A percentile compares a stretch with the other conserved stretches of the same genome.
Conservation (phyloP, 1,140 invertebrate species). For the Drosophila varians region DNA sequence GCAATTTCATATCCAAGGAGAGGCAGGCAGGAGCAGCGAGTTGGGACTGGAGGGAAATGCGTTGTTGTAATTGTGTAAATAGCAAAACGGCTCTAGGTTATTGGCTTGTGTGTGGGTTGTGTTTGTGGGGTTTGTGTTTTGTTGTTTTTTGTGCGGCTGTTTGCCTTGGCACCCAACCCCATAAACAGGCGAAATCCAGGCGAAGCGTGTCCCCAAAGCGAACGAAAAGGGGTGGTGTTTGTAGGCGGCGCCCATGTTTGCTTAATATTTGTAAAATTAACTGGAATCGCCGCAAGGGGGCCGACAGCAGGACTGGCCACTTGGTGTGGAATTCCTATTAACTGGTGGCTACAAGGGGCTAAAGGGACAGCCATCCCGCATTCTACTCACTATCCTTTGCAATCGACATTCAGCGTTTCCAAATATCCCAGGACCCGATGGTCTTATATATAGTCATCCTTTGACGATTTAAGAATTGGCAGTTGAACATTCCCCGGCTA, state of each 20-base stretch:
- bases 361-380: too few species aligned
- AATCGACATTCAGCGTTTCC: too few species aligned
- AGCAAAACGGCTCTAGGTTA: constrained; percentile 71
- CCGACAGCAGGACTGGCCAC: constrained; percentile 19
- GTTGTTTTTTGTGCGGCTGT: constrained; percentile 51
- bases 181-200: background rate
- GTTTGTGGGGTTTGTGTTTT: constrained; percentile 32
- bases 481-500: too few species aligned
- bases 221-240: constrained; percentile 1
- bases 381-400: background rate
- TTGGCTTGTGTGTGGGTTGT: constrained; percentile 56
- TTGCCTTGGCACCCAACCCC: constrained; percentile 31
- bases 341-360: constrained; percentile 6
- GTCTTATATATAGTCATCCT: too few species aligned
- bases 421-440: too few species aligned
- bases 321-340: constrained; percentile 25
- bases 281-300: constrained; percentile 14
- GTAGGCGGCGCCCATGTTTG: constrained; percentile 50
- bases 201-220: background rate
- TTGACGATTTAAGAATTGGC: too few species aligned
- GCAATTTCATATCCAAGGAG: constrained; percentile 53
- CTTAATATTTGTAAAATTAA: constrained; percentile 62
- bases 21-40: background rate
- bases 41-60: background rate
- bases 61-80: constrained; percentile 78